Evolutionary conservation across 2,797 vertebrate genomes (phyloP).

Genomic region (Triplophysa bombifrons): DNA sequence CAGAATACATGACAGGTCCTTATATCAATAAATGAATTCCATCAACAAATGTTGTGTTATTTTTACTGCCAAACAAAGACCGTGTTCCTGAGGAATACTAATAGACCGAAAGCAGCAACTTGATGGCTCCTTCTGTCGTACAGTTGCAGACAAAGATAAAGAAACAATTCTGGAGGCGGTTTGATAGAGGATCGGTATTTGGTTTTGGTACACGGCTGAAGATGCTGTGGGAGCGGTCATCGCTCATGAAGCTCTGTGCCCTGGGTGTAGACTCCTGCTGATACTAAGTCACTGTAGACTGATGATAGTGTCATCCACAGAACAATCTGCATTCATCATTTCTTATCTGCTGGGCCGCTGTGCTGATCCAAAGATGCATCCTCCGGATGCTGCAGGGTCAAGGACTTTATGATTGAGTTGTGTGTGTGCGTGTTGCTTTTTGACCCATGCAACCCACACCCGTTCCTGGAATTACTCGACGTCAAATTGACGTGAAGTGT

Average conservation of each 20-base stretch:
- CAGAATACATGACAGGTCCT: not conserved
- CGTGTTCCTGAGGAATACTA: slow-evolving; percentile 20
- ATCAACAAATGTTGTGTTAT: slow-evolving; percentile 11
- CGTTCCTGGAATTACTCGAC: slow-evolving; percentile 33
- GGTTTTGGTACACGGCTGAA: slow-evolving; percentile 38
- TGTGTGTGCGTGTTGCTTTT: slow-evolving; percentile 36
- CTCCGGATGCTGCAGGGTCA: slow-evolving; percentile 52
- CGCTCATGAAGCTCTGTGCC: slow-evolving; percentile 47
- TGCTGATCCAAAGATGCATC: slow-evolving; percentile 51
- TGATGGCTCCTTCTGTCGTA: slow-evolving; percentile 41
- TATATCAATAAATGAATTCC: slow-evolving; percentile 23
- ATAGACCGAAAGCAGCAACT: slow-evolving; percentile 26
- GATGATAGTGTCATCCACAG: slow-evolving; percentile 64
- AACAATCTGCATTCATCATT: slow-evolving; percentile 65
- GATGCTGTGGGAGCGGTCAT: slow-evolving; percentile 50
- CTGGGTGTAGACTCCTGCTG: slow-evolving; percentile 47
- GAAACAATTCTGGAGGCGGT: slow-evolving; percentile 36
- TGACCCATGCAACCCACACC: slow-evolving; percentile 19
- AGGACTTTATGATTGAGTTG: slow-evolving; percentile 58
- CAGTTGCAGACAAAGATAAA: slow-evolving; percentile 43
- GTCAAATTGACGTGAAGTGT: slow-evolving; percentile 33
- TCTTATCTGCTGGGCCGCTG: slow-evolving; percentile 62
- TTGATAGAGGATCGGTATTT: slow-evolving; percentile 38
- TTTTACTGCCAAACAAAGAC: not conserved
- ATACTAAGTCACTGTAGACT: slow-evolving; percentile 60